Conservation (phyloP, 2,888 invertebrate species). For the Molanna angustata region DNA sequence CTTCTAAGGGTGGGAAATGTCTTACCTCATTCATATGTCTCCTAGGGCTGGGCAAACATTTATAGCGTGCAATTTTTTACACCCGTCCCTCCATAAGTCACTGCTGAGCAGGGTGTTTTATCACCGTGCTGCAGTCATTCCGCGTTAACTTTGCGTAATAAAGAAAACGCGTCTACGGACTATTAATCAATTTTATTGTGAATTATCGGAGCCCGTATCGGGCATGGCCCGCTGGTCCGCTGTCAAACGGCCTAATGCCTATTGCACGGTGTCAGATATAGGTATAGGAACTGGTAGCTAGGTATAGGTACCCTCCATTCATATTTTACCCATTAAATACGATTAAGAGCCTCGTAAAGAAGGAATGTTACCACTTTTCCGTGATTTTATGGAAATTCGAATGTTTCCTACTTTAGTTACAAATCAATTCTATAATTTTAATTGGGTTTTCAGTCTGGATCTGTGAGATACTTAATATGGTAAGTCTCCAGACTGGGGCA, state of each 20-base stretch:
- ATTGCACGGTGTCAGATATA: too few relatives aligned
- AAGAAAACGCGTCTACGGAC: conserved; percentile 25
- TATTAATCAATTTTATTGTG: conserved; percentile 32
- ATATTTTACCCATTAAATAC: not conserved
- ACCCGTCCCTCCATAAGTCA: conserved; percentile 28
- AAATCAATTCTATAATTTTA: too few relatives aligned
- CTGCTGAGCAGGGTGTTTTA: conserved; percentile 6
- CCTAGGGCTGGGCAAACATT: conserved; percentile 18
- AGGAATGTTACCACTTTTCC: not conserved
- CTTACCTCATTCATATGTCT: conserved; percentile 14
- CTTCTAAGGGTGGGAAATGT: conserved; percentile 2
- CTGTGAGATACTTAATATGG: too few relatives aligned
- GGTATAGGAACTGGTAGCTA: too few relatives aligned
- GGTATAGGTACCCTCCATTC: not conserved
- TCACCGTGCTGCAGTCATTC: conserved; percentile 15
- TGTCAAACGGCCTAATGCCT: not conserved
- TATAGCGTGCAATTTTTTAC: conserved; percentile 31
- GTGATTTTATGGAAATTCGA: too few relatives aligned
- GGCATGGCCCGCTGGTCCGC: not conserved
- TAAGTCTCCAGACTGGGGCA: too few relatives aligned
- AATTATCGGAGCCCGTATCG: conserved; percentile 22
- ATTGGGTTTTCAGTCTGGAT: too few relatives aligned
- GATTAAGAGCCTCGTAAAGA: not conserved
- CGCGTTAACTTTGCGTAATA: conserved; percentile 24
- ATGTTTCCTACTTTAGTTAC: too few relatives aligned